These are phyloP conservation scores for Sepioteuthis lessoniana DNA, from an alignment of 2,888 invertebrate species.

Conservation along the genomic window DNA sequence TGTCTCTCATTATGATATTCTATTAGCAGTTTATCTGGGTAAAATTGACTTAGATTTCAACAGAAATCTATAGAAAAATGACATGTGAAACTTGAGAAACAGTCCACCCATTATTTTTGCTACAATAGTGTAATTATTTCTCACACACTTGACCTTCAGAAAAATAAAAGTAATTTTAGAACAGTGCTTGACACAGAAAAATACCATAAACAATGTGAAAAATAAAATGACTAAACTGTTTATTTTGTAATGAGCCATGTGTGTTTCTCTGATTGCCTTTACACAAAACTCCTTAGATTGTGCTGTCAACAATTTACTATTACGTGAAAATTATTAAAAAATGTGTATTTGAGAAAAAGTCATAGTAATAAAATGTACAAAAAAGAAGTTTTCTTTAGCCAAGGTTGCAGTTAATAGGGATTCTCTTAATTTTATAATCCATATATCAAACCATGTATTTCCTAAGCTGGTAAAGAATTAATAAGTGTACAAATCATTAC, in stretches of 20 bases:
- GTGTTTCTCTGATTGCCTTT: not conserved
- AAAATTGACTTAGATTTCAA: not conserved
- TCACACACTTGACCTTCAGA: conserved; percentile 14
- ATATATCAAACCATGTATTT: not conserved
- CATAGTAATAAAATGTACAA: not conserved
- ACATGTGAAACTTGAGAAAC: not conserved
- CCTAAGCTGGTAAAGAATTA: too few species aligned
- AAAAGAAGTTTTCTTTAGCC: not conserved
- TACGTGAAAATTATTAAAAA: not conserved
- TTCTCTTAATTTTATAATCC: not conserved
- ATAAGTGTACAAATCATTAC: too few species aligned
- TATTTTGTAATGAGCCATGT: not conserved
- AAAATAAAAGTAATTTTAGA: not conserved
- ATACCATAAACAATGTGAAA: not conserved
- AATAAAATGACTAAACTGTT: conserved; percentile 18
- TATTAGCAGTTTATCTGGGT: not conserved
- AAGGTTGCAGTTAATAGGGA: not conserved
- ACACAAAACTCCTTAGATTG: not conserved
- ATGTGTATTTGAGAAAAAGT: not conserved
- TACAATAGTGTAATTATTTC: conserved; percentile 33
- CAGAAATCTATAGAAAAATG: conserved; percentile 8
- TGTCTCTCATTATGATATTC: not conserved
- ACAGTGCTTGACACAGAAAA: conserved; percentile 10
- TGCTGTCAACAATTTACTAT: not conserved
- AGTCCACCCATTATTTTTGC: not conserved